Evolutionary conservation across 2,888 invertebrate genomes (phyloP).

Genomic region (Caenorhabditis panamensis): DNA sequence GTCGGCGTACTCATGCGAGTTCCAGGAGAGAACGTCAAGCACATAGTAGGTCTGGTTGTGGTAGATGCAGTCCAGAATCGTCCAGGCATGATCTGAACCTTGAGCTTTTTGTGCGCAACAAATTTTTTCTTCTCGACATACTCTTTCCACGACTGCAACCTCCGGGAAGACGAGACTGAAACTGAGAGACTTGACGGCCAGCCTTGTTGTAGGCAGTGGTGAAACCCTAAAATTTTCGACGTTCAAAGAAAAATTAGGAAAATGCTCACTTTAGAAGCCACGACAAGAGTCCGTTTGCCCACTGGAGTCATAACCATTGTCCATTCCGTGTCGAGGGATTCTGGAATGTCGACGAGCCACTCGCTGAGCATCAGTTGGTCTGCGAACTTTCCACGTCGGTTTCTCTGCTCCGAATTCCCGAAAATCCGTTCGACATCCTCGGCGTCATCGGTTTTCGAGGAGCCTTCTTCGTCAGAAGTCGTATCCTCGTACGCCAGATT

Average conservation of each 20-base stretch:
- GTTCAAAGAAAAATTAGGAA: too few relatives aligned
- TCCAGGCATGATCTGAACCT: slow-evolving; percentile 82
- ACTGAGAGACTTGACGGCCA: slow-evolving; percentile 82
- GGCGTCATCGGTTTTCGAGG: neutral
- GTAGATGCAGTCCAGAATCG: slow-evolving; percentile 89
- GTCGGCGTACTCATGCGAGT: slow-evolving; percentile 46
- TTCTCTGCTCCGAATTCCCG: slow-evolving; percentile 15
- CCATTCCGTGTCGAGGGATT: slow-evolving; percentile 82
- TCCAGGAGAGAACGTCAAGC: slow-evolving; percentile 90
- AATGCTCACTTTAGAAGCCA: slow-evolving; percentile 87
- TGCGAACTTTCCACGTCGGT: slow-evolving; percentile 33
- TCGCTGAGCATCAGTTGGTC: slow-evolving; percentile 89
- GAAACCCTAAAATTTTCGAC: slow-evolving; percentile 84
- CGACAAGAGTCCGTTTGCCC: slow-evolving; percentile 89
- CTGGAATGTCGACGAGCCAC: slow-evolving; percentile 92
- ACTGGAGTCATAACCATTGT: slow-evolving; percentile 87
- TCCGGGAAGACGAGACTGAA: slow-evolving; percentile 86
- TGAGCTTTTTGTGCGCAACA: neutral
- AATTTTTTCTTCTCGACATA: slow-evolving; percentile 3
- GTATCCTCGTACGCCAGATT: slow-evolving; percentile 50
- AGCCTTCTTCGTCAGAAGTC: slow-evolving; percentile 44
- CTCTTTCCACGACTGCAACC: slow-evolving; percentile 38
- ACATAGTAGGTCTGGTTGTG: slow-evolving; percentile 86
- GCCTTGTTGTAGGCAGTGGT: slow-evolving; percentile 83
- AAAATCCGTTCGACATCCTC: neutral